Evolutionary conservation across 2,888 invertebrate genomes (phyloP).

Genomic region (Eucera pruinosa): DNA sequence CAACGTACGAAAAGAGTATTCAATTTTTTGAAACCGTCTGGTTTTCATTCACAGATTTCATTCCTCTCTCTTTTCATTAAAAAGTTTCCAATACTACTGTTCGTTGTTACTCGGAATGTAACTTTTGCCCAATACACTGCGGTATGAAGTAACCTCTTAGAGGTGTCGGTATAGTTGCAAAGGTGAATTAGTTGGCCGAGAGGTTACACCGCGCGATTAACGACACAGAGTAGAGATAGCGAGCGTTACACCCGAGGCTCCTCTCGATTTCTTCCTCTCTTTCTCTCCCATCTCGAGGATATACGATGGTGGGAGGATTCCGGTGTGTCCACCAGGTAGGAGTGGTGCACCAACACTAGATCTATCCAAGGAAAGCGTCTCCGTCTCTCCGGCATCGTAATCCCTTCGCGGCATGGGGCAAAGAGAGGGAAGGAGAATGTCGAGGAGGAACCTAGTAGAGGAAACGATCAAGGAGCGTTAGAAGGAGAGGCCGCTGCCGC

Average conservation of each 20-base stretch:
- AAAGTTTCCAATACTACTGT: too few relatives aligned
- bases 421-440: conserved; percentile 46
- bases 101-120: too few relatives aligned
- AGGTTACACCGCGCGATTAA: conserved; percentile 65
- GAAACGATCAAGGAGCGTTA: conserved; percentile 48
- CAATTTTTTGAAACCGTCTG: too few relatives aligned
- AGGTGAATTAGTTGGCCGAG: conserved; percentile 70
- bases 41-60: too few relatives aligned
- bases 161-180: conserved; percentile 71
- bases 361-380: conserved; percentile 35
- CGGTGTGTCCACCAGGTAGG: conserved; percentile 70
- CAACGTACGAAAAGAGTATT: too few relatives aligned
- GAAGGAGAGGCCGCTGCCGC: conserved; percentile 42
- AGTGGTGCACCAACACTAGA: conserved; percentile 68
- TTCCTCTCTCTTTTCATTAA: too few relatives aligned
- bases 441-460: conserved; percentile 60
- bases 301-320: conserved; percentile 68
- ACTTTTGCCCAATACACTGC: too few relatives aligned
- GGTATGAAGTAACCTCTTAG: too few relatives aligned
- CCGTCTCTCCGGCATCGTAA: conserved; percentile 8
- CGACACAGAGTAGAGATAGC: conserved; percentile 51
- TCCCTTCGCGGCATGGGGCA: conserved; percentile 15
- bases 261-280: conserved; percentile 20
- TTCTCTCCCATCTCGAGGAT: conserved; percentile 18
- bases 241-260: conserved; percentile 25